Evolutionary conservation across 2,113 vertebrate genomes (phyloP).

Genomic region (Myrmecobius fasciatus): DNA sequence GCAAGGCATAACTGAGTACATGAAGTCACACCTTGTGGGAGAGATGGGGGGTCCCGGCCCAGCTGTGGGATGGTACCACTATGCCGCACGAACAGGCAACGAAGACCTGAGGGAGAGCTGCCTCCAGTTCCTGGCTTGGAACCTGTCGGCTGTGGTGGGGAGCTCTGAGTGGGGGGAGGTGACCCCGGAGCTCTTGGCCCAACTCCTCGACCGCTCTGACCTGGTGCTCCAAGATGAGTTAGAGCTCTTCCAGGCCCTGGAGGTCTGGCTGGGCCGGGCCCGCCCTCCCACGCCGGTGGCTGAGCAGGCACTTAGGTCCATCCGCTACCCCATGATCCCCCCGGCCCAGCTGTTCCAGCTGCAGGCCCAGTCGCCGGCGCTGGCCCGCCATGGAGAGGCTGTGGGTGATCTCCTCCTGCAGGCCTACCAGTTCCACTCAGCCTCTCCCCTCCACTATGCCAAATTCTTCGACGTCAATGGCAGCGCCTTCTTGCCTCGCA

Average conservation of each 20-base stretch:
- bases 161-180: constrained; percentile 90
- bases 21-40: constrained; percentile 90
- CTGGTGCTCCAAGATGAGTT: constrained; percentile 93
- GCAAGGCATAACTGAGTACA: constrained; percentile 92
- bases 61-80: constrained; percentile 95
- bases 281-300: constrained; percentile 86
- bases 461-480: constrained; percentile 97
- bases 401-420: constrained; percentile 94
- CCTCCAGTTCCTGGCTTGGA: constrained; percentile 95
- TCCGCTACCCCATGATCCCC: constrained; percentile 96
- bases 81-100: constrained; percentile 87
- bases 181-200: constrained; percentile 89
- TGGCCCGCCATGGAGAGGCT: constrained; percentile 87
- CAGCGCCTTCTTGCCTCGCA: constrained; percentile 95
- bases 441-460: constrained; percentile 93
- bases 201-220: constrained; percentile 93
- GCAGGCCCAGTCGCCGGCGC: constrained; percentile 89
- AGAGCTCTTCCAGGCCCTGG: constrained; percentile 92
- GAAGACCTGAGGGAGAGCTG: constrained; percentile 88
- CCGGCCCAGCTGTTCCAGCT: constrained; percentile 93
- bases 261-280: constrained; percentile 90
- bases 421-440: constrained; percentile 96
- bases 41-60: constrained; percentile 88
- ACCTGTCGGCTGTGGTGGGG: constrained; percentile 90
- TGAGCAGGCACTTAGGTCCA: constrained; percentile 88